Conservation (phyloP, 2,113 vertebrate genomes). For the Neolamprologus caudopunctatus region DNA sequence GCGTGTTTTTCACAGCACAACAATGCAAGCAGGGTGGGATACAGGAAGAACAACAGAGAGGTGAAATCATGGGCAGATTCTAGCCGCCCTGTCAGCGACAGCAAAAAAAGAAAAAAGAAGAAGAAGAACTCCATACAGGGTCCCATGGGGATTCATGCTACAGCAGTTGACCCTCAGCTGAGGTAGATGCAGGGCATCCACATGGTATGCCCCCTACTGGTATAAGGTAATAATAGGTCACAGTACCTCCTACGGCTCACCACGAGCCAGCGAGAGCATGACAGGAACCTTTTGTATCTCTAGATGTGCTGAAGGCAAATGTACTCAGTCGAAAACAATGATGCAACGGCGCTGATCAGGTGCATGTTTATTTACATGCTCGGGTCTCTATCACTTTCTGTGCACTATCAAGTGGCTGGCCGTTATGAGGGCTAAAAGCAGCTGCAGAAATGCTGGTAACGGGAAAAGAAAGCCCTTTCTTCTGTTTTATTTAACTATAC, state of each 20-base stretch:
- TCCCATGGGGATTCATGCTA: conserved; percentile 36
- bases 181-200: conserved; percentile 14
- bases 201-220: conserved; percentile 20
- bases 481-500: not conserved
- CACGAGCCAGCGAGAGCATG: not conserved
- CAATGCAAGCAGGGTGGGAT: conserved; percentile 6
- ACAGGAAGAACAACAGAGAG: conserved; percentile 25
- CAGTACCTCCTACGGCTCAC: not conserved
- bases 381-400: not conserved
- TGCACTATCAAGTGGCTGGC: not conserved
- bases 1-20: conserved; percentile 22
- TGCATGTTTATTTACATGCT: not conserved
- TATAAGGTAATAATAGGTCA: conserved; percentile 1
- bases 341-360: not conserved
- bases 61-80: conserved; percentile 39
- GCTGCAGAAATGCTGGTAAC: not conserved
- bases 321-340: not conserved
- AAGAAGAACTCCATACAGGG: not conserved
- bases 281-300: not conserved
- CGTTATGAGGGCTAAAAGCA: not conserved
- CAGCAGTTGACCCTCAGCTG: conserved; percentile 18
- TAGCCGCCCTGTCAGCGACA: not conserved
- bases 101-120: not conserved
- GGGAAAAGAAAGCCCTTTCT: not conserved
- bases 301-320: not conserved